Percentiles rank a stretch among this genome's conserved stretches.
phyloP scores from a whole-genome alignment of 2,113 vertebrate species.

The Acinonyx jubatus region DNA sequence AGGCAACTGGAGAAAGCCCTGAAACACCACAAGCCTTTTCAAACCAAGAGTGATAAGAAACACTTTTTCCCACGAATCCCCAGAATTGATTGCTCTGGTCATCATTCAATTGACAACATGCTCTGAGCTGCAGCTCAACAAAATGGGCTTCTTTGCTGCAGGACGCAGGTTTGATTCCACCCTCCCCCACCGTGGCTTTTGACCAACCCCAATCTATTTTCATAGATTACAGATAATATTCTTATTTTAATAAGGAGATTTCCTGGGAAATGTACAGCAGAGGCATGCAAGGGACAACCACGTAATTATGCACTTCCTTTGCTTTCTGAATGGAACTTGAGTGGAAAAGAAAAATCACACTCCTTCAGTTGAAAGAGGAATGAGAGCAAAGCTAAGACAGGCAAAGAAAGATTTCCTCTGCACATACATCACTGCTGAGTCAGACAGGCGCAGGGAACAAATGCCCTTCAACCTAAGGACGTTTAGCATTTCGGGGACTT shows the following conservation, averaged over 20 bases:
- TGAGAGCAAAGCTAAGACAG: constrained; percentile 13
- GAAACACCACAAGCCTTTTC: constrained; percentile 23
- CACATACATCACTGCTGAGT: constrained; percentile 59
- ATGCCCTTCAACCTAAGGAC: constrained; percentile 65
- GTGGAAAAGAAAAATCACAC: constrained; percentile 49
- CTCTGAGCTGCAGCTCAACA: not conserved
- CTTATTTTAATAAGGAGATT: constrained; percentile 45
- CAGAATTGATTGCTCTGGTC: constrained; percentile 9
- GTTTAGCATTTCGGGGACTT: not conserved
- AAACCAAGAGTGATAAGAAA: constrained; percentile 5
- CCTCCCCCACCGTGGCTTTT: not conserved
- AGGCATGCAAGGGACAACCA: not conserved
- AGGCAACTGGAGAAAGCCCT: constrained; percentile 14
- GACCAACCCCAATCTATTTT: constrained; percentile 1
- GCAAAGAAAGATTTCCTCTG: constrained; percentile 38
- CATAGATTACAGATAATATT: constrained; percentile 32
- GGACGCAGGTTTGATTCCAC: not conserved
- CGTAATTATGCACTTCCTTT: constrained; percentile 48
- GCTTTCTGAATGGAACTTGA: constrained; percentile 48
- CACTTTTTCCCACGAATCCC: constrained; percentile 30
- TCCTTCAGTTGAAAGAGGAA: constrained; percentile 46
- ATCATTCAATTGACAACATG: not conserved
- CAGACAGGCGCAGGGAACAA: not conserved
- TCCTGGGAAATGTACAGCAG: constrained; percentile 19
- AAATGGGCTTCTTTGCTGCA: not conserved